These are phyloP conservation scores for Lutjanus campechanus DNA, from an alignment of 2,797 vertebrate species.

Conservation along the genomic window DNA sequence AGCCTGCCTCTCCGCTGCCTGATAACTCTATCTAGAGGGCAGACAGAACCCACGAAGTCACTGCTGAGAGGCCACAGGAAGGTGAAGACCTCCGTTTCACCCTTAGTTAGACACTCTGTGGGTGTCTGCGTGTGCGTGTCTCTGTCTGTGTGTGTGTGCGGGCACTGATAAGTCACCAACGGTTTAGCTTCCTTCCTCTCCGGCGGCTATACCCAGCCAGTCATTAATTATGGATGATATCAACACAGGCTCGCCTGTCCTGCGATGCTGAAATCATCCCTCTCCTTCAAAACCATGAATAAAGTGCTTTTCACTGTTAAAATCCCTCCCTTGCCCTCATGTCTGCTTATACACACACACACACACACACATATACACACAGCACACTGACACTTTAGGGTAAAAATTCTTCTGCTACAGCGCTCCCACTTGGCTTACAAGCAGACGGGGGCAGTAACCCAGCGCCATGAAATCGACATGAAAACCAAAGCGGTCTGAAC, in stretches of 20 bases:
- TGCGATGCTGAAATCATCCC: conserved; percentile 57
- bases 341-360: conserved; percentile 28
- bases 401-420: conserved; percentile 64
- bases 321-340: conserved; percentile 45
- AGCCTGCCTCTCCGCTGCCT: conserved; percentile 20
- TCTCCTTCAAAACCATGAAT: conserved; percentile 66
- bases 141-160: conserved; percentile 13
- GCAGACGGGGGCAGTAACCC: conserved; percentile 51
- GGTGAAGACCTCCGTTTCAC: conserved; percentile 71
- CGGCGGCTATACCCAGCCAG: conserved; percentile 28
- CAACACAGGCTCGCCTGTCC: conserved; percentile 63
- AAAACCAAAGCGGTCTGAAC: conserved; percentile 66
- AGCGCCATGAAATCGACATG: conserved; percentile 66
- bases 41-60: conserved; percentile 40
- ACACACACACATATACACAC: conserved; percentile 19
- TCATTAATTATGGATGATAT: conserved; percentile 78
- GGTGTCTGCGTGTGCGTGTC: conserved; percentile 31
- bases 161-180: conserved; percentile 58
- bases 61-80: conserved; percentile 60
- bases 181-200: conserved; percentile 62
- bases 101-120: conserved; percentile 32
- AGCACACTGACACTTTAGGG: conserved; percentile 36
- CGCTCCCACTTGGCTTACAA: conserved; percentile 66
- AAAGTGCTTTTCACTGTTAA: conserved; percentile 79
- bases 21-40: conserved; percentile 35